Evolutionary conservation across 2,888 invertebrate species (phyloP).

Genomic region (Volucella inflata): DNA sequence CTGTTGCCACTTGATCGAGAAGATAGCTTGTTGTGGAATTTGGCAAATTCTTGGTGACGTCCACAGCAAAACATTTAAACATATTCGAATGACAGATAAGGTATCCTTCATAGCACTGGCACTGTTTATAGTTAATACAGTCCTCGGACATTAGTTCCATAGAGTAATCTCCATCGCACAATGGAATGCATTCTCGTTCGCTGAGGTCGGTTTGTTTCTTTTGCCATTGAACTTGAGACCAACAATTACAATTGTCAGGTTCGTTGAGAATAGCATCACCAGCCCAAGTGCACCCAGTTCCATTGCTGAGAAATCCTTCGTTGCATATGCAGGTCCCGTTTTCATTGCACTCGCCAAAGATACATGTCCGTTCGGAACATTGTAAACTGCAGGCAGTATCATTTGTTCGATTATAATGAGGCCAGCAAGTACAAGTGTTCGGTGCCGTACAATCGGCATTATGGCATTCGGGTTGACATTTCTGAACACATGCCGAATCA

Average conservation of each 20-base stretch:
- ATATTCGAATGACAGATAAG: slow-evolving; percentile 42
- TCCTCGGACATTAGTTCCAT: neutral
- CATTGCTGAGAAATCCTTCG: slow-evolving; percentile 41
- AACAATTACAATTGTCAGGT: slow-evolving; percentile 57
- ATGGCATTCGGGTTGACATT: slow-evolving; percentile 77
- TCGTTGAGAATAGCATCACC: slow-evolving; percentile 46
- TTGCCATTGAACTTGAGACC: slow-evolving; percentile 42
- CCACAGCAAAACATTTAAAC: slow-evolving; percentile 30
- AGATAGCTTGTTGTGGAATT: neutral
- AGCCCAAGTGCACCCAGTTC: slow-evolving; percentile 41
- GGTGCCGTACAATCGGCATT: slow-evolving; percentile 79
- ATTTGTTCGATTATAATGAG: slow-evolving; percentile 78
- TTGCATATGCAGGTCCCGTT: slow-evolving; percentile 46
- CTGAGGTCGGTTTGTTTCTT: slow-evolving; percentile 15
- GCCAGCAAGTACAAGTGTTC: slow-evolving; percentile 79
- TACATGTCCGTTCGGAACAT: slow-evolving; percentile 53
- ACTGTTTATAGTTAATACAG: slow-evolving; percentile 33
- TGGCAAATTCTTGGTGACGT: neutral
- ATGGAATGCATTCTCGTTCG: neutral
- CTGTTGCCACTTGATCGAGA: neutral
- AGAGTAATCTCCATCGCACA: slow-evolving; percentile 30
- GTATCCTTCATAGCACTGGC: slow-evolving; percentile 41
- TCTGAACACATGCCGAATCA: slow-evolving; percentile 66
- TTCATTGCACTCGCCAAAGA: slow-evolving; percentile 45
- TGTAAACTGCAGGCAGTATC: slow-evolving; percentile 27